Percentiles rank a stretch among this genome's conserved stretches.
Conservation (phyloP, 53 echinoderm and acorn worm genomes). For the Luidia sarsii region DNA sequence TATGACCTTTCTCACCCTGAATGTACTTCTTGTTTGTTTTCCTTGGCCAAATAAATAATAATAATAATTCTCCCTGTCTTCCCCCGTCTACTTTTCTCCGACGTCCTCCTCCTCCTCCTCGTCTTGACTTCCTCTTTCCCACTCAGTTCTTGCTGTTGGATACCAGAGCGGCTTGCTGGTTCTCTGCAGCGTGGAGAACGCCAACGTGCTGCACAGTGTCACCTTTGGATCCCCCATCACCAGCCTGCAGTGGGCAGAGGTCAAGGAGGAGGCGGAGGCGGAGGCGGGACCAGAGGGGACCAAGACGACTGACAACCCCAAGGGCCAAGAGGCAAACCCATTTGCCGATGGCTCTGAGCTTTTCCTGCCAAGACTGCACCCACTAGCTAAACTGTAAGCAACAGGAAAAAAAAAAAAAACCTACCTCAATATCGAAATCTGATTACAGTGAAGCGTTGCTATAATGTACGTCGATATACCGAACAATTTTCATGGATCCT, state of each 20-base stretch:
- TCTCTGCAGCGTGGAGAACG: conserved; percentile 90
- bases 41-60: too few relatives aligned
- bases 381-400: conserved; percentile 88
- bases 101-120: too few relatives aligned
- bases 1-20: too few relatives aligned
- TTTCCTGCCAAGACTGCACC: conserved; percentile 78
- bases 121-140: background rate
- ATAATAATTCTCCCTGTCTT: background rate
- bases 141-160: conserved; percentile 83
- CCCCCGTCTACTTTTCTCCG: background rate
- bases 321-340: conserved; percentile 9
- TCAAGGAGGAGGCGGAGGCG: conserved; percentile 14
- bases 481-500: too few relatives aligned
- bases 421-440: too few relatives aligned
- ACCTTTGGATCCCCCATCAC: conserved; percentile 57
- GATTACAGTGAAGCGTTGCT: too few relatives aligned
- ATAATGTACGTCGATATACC: too few relatives aligned
- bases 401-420: too few relatives aligned
- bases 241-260: conserved; percentile 81
- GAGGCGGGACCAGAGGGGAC: too few relatives aligned
- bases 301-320: conserved; percentile 10
- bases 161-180: conserved; percentile 78
- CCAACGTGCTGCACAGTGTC: conserved; percentile 75
- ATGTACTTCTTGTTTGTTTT: too few relatives aligned
- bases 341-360: conserved; percentile 72